Evolutionary conservation across 2,888 invertebrate genomes (phyloP).

Genomic region (Drosophila differens): DNA sequence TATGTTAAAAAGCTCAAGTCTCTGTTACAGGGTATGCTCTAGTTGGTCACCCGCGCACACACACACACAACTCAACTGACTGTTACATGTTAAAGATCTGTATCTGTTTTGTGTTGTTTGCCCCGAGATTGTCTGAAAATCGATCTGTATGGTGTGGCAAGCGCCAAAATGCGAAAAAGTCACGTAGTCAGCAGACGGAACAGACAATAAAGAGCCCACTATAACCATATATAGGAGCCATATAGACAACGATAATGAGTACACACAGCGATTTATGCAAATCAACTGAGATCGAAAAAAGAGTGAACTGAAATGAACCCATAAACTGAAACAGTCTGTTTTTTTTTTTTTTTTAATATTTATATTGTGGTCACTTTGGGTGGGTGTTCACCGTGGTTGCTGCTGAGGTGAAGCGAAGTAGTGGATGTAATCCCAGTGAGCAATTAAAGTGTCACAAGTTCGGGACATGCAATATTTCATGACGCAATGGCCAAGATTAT

Average conservation of each 20-base stretch:
- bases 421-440: constrained; percentile 64
- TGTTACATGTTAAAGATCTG: constrained; percentile 41
- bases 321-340: not conserved
- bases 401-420: not conserved
- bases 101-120: constrained; percentile 45
- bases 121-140: constrained; percentile 62
- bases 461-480: constrained; percentile 82
- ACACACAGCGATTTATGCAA: constrained; percentile 55
- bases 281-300: constrained; percentile 8
- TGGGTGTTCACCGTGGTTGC: constrained; percentile 49
- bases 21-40: constrained; percentile 1
- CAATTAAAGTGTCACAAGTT: constrained; percentile 82
- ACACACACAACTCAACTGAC: constrained; percentile 2
- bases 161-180: constrained; percentile 70
- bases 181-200: constrained; percentile 70
- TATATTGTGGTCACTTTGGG: constrained; percentile 5
- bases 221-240: constrained; percentile 51
- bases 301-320: constrained; percentile 13
- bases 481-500: constrained; percentile 78
- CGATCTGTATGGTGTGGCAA: constrained; percentile 60
- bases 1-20: not conserved
- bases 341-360: not conserved
- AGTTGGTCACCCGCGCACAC: not conserved
- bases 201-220: constrained; percentile 46
- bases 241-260: constrained; percentile 74